Conservation (phyloP, 2,888 invertebrate genomes). For the Polia nebulosa region DNA sequence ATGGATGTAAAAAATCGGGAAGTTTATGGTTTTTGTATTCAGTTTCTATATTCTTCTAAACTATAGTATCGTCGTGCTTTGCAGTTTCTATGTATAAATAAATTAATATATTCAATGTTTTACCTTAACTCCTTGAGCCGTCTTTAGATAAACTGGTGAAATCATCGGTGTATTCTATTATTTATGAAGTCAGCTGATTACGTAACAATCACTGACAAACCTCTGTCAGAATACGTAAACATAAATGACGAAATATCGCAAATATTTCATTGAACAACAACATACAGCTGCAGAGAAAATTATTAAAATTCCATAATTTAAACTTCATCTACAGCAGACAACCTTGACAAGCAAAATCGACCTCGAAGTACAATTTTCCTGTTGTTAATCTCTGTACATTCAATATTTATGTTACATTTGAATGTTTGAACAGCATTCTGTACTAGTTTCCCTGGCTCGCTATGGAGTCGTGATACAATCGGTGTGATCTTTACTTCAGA, state of each 20-base stretch:
- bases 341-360: constrained; percentile 54
- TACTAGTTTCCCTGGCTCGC: constrained; percentile 38
- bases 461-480: constrained; percentile 48
- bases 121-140: constrained; percentile 25
- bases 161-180: constrained; percentile 37
- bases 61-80: not conserved
- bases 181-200: constrained; percentile 48
- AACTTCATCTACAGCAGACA: constrained; percentile 47
- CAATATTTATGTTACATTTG: constrained; percentile 46
- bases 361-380: constrained; percentile 66
- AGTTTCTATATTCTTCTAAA: not conserved
- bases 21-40: constrained; percentile 1
- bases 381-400: constrained; percentile 47
- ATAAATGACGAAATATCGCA: constrained; percentile 39
- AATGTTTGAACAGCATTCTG: constrained; percentile 45
- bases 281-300: constrained; percentile 23
- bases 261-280: constrained; percentile 34
- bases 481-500: constrained; percentile 59
- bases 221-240: constrained; percentile 32
- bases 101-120: constrained; percentile 7
- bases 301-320: constrained; percentile 25
- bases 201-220: constrained; percentile 38
- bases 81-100: constrained; percentile 34
- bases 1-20: constrained; percentile 28
- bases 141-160: constrained; percentile 38